phyloP scores from a whole-genome alignment of 2,113 vertebrate genomes.

The Anhinga rufa region DNA sequence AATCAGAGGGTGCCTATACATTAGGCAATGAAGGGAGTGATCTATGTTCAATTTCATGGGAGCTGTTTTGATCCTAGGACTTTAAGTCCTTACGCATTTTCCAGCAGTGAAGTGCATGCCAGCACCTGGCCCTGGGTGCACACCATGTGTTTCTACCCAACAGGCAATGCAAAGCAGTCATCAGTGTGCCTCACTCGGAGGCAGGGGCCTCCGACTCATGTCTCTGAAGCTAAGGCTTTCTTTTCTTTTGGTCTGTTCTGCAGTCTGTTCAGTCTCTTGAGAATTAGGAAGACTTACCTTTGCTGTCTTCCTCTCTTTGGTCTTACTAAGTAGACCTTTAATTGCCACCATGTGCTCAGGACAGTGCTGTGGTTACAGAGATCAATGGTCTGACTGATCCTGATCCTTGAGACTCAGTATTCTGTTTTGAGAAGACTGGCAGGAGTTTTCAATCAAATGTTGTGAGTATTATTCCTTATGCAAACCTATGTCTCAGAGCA shows the following conservation, averaged over 20 bases:
- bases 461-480: not conserved
- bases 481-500: not conserved
- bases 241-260: not conserved
- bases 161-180: not conserved
- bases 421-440: not conserved
- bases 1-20: not conserved
- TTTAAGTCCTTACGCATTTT: not conserved
- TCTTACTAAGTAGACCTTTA: not conserved
- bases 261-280: not conserved
- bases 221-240: not conserved
- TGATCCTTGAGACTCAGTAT: not conserved
- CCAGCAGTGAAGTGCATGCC: not conserved
- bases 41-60: not conserved
- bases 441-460: not conserved
- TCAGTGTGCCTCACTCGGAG: not conserved
- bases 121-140: not conserved
- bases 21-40: not conserved
- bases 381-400: not conserved
- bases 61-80: not conserved
- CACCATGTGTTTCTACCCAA: not conserved
- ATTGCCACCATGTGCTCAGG: not conserved
- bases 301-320: not conserved
- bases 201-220: not conserved
- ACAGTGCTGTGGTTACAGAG: not conserved
- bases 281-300: not conserved